Percentiles rank a stretch among this genome's conserved stretches.
Evolutionary conservation across 2,888 invertebrate genomes (phyloP).

Genomic region (Lysandra coridon): DNA sequence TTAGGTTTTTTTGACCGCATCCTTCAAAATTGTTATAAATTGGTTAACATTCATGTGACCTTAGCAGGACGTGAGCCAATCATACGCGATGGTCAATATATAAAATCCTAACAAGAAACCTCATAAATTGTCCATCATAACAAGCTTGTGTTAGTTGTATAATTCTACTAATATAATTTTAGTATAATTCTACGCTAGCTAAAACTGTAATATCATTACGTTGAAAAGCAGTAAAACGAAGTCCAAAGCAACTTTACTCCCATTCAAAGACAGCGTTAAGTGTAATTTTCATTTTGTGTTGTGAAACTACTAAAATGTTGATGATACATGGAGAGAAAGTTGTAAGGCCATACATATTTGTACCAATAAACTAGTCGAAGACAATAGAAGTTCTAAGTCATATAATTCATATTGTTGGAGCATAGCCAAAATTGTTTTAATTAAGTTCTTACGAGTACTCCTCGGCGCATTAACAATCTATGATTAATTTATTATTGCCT

Average conservation of each 20-base stretch:
- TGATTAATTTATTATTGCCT: constrained; percentile 22
- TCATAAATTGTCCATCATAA: too few relatives aligned
- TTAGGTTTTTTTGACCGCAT: too few relatives aligned
- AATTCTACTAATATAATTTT: too few relatives aligned
- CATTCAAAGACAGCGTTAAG: not conserved
- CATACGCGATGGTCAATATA: too few relatives aligned
- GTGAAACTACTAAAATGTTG: not conserved
- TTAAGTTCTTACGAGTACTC: constrained; percentile 7
- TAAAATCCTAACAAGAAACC: too few relatives aligned
- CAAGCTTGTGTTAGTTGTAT: too few relatives aligned
- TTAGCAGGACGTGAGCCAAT: too few relatives aligned
- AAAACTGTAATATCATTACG: too few relatives aligned
- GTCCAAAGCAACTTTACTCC: not conserved
- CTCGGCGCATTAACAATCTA: constrained; percentile 15
- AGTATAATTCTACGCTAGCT: too few relatives aligned
- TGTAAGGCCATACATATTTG: constrained; percentile 12
- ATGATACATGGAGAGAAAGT: not conserved
- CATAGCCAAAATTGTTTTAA: constrained; percentile 24
- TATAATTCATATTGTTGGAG: constrained; percentile 33
- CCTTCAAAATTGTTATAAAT: too few relatives aligned
- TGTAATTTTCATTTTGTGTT: not conserved
- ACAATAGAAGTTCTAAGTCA: constrained; percentile 43
- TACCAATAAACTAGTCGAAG: constrained; percentile 5
- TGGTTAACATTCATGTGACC: too few relatives aligned
- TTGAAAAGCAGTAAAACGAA: not conserved